These are phyloP conservation scores for Salvelinus namaycush DNA, from an alignment of 2,113 vertebrate species.

Conservation along the genomic window DNA sequence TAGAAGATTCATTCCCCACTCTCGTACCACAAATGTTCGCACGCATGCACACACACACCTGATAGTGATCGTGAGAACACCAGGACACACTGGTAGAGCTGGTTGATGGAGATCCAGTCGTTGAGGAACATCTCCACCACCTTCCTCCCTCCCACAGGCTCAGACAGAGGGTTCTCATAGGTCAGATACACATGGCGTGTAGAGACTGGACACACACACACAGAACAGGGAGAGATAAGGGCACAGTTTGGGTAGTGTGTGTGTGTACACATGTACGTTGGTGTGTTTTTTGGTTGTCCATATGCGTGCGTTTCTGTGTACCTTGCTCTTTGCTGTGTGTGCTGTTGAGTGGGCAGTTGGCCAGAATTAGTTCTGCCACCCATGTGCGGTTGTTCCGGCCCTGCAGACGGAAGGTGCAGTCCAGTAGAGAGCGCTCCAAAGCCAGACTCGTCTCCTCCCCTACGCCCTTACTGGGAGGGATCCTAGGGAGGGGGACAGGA, in stretches of 20 bases:
- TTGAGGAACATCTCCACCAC: conserved; percentile 99
- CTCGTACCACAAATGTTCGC: too few relatives aligned
- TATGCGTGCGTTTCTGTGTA: conserved; percentile 32
- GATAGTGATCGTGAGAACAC: conserved; percentile 89
- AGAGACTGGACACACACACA: conserved; percentile 73
- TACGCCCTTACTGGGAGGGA: conserved; percentile 90
- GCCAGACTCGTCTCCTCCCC: conserved; percentile 90
- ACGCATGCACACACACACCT: conserved; percentile 82
- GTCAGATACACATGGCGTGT: conserved; percentile 94
- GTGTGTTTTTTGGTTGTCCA: conserved; percentile 37
- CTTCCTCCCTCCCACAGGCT: conserved; percentile 94
- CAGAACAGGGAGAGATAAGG: conserved; percentile 68
- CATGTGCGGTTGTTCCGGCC: conserved; percentile 97
- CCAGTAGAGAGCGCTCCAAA: conserved; percentile 89
- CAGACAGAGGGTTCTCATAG: conserved; percentile 93
- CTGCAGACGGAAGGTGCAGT: conserved; percentile 97
- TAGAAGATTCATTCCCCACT: too few relatives aligned
- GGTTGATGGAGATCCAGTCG: conserved; percentile 94
- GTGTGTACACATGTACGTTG: conserved; percentile 41
- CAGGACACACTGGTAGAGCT: conserved; percentile 94
- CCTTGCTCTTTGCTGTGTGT: conserved; percentile 94
- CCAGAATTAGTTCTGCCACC: conserved; percentile 95
- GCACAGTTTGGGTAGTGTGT: neutral
- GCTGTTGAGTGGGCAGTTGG: conserved; percentile 94
- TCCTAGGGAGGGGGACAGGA: conserved; percentile 68